A percentile compares a stretch with the other conserved stretches of the same genome.
phyloP scores from a whole-genome alignment of 2,797 vertebrate species.

The Sebastes flavidus region DNA sequence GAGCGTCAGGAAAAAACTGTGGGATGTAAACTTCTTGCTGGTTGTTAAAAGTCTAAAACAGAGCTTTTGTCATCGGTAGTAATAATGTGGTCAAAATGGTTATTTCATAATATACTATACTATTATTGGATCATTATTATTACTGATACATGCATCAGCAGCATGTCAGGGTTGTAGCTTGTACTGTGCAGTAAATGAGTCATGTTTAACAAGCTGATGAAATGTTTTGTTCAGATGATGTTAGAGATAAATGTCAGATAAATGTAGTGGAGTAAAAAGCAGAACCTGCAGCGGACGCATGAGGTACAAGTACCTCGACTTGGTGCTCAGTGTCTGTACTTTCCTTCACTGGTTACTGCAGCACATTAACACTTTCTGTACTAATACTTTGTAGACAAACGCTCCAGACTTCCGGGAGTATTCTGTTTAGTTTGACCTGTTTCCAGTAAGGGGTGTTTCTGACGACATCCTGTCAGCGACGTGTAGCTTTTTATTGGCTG shows the following conservation, averaged over 20 bases:
- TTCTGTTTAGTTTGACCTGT: not conserved
- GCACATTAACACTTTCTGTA: not conserved
- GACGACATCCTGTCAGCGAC: not conserved
- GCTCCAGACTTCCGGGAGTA: not conserved
- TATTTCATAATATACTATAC: not conserved
- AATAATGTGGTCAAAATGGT: no score
- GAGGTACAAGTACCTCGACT: not conserved
- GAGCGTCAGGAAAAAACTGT: constrained; percentile 60
- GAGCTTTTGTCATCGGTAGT: not conserved
- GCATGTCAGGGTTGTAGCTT: not conserved
- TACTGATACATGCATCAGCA: not conserved
- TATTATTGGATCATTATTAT: not conserved
- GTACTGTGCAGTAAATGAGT: not conserved
- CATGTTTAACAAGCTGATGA: not conserved
- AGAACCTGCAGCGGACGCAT: not conserved
- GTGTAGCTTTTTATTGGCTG: not conserved
- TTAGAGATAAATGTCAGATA: no score
- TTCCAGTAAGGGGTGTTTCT: constrained; percentile 27
- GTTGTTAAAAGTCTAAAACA: not conserved
- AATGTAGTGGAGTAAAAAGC: not conserved
- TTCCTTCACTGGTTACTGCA: not conserved
- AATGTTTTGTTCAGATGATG: not conserved
- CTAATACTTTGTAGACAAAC: constrained; percentile 2
- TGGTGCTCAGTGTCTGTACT: not conserved
- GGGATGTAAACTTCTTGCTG: no score